phyloP scores from a whole-genome alignment of 2,888 invertebrate species.

The Seira sanloemensis region DNA sequence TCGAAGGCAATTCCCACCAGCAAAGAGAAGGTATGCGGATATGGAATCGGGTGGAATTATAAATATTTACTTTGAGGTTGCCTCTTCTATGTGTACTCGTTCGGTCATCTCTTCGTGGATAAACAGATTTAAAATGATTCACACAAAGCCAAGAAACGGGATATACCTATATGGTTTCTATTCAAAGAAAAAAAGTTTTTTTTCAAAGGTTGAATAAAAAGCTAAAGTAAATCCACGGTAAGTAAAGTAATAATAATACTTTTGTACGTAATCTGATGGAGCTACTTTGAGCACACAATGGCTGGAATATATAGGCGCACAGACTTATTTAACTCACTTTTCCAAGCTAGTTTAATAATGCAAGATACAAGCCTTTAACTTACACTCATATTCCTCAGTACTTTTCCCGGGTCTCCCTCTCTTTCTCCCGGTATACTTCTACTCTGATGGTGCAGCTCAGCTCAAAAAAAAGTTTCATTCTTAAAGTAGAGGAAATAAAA shows the following conservation, averaged over 20 bases:
- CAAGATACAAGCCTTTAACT: not conserved
- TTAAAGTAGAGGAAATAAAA: not conserved
- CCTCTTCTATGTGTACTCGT: not conserved
- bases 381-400: not conserved
- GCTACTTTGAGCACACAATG: not conserved
- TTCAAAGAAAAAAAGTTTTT: slow-evolving; percentile 10
- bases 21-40: too few species aligned
- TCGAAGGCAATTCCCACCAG: too few species aligned
- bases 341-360: not conserved
- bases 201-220: slow-evolving; percentile 25
- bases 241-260: slow-evolving; percentile 35
- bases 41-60: too few species aligned
- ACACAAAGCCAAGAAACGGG: too few species aligned
- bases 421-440: not conserved
- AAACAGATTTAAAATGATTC: not conserved
- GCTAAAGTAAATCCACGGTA: slow-evolving; percentile 28
- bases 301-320: not conserved
- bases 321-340: not conserved
- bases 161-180: not conserved
- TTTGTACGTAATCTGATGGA: slow-evolving; percentile 15
- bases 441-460: too few species aligned
- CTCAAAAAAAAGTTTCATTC: too few species aligned
- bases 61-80: not conserved
- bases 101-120: not conserved
- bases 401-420: not conserved